These are phyloP conservation scores for Trematomus loennbergii DNA, from an alignment of 2,113 vertebrate genomes.

Conservation along the genomic window DNA sequence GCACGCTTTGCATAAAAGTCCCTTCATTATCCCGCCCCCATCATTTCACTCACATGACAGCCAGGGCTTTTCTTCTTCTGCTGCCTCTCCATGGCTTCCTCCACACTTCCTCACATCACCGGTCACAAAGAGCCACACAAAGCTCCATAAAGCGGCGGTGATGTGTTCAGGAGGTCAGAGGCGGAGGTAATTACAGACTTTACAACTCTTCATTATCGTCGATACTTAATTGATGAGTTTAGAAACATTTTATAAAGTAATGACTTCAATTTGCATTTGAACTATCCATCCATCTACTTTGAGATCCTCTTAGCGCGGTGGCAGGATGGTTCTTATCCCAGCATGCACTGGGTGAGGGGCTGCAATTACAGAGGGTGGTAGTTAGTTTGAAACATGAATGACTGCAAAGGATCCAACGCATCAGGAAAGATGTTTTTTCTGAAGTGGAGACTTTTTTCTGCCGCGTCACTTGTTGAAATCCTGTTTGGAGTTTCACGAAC, in stretches of 20 bases:
- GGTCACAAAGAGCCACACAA: conserved; percentile 12
- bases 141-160: conserved; percentile 16
- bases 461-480: too few species aligned
- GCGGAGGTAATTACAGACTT: conserved; percentile 34
- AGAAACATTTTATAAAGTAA: conserved; percentile 47
- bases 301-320: conserved; percentile 17
- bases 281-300: conserved; percentile 11
- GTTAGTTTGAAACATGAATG: conserved; percentile 18
- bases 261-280: conserved; percentile 49
- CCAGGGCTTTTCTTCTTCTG: conserved; percentile 6
- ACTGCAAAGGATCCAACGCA: neutral
- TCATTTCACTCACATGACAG: conserved; percentile 45
- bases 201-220: conserved; percentile 43
- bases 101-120: conserved; percentile 13
- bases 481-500: too few species aligned
- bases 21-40: conserved; percentile 65
- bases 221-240: conserved; percentile 40
- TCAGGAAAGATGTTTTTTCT: too few species aligned
- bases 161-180: conserved; percentile 34
- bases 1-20: conserved; percentile 59
- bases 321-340: conserved; percentile 35
- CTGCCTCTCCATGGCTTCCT: conserved; percentile 31
- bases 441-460: too few species aligned
- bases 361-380: neutral
- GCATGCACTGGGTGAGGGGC: conserved; percentile 37